A percentile compares a stretch with the other conserved stretches of the same genome.
Evolutionary conservation across 2,797 vertebrate species (phyloP).

Genomic region (Xenentodon cancila): DNA sequence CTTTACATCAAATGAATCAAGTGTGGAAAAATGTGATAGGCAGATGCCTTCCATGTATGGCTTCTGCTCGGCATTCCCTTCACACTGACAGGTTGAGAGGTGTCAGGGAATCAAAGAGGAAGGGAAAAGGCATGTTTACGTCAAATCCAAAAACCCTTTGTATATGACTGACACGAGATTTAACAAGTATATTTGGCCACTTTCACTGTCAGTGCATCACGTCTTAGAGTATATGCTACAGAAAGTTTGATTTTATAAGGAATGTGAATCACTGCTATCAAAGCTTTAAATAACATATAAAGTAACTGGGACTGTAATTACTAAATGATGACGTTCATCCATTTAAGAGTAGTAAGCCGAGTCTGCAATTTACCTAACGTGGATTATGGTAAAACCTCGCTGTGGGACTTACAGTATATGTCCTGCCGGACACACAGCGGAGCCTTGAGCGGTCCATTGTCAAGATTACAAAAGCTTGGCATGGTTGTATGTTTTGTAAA

Average conservation of each 20-base stretch:
- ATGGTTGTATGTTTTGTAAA: too few relatives aligned
- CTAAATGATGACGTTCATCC: constrained; percentile 3
- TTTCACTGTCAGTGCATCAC: constrained; percentile 11
- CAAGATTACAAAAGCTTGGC: too few relatives aligned
- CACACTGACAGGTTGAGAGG: constrained; percentile 32
- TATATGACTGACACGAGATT: constrained; percentile 38
- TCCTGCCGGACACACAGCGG: constrained; percentile 37
- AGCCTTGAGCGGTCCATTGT: too few relatives aligned
- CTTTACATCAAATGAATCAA: constrained; percentile 17
- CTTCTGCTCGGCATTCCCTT: constrained; percentile 2
- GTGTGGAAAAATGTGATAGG: constrained; percentile 19
- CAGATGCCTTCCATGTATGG: constrained; percentile 8
- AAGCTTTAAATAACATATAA: constrained; percentile 14
- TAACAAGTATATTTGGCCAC: constrained; percentile 17
- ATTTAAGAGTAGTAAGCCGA: constrained; percentile 13
- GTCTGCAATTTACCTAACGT: constrained; percentile 20
- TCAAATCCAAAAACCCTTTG: background rate
- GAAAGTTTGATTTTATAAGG: constrained; percentile 1
- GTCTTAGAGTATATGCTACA: background rate
- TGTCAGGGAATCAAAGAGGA: constrained; percentile 23
- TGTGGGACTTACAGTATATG: too few relatives aligned
- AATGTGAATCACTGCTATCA: constrained; percentile 25
- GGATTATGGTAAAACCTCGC: constrained; percentile 12
- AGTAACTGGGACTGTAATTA: constrained; percentile 15
- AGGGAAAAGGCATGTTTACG: constrained; percentile 9